Percentiles rank a stretch among this genome's conserved stretches.
These are phyloP conservation scores for Dendrolimus kikuchii DNA, from an alignment of 1,140 invertebrate genomes.

Conservation along the genomic window DNA sequence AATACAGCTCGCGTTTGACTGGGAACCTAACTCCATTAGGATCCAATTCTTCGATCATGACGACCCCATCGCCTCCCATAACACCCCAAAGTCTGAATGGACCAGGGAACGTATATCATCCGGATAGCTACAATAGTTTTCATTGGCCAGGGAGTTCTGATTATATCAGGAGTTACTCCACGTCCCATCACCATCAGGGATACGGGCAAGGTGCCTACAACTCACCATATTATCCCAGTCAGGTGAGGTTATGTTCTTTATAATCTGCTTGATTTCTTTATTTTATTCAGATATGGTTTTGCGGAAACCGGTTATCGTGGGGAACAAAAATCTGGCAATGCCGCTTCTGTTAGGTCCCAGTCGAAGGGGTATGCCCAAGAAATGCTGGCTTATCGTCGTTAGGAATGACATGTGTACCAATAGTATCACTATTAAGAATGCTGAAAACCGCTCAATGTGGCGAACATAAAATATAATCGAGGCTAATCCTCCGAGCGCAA, in stretches of 20 bases:
- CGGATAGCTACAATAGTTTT: slow-evolving; percentile 73
- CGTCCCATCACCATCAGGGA: slow-evolving; percentile 70
- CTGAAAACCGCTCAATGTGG: too few species aligned
- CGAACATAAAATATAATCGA: too few species aligned
- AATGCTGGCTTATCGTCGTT: too few species aligned
- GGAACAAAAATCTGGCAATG: too few species aligned
- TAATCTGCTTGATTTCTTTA: too few species aligned
- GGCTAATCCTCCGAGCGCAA: too few species aligned
- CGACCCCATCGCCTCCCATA: slow-evolving; percentile 77
- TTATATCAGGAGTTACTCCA: slow-evolving; percentile 64
- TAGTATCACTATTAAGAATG: too few species aligned
- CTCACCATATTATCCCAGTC: slow-evolving; percentile 69
- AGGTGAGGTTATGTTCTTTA: slow-evolving; percentile 35
- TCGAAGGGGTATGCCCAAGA: too few species aligned
- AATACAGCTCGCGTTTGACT: slow-evolving; percentile 58
- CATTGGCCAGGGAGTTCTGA: slow-evolving; percentile 71
- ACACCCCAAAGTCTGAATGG: slow-evolving; percentile 72
- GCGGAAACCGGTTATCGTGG: too few species aligned
- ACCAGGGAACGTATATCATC: slow-evolving; percentile 66
- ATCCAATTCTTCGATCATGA: slow-evolving; percentile 77
- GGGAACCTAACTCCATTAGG: slow-evolving; percentile 77
- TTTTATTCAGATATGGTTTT: too few species aligned
- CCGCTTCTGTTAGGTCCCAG: too few species aligned
- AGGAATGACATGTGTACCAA: too few species aligned
- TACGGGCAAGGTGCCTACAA: slow-evolving; percentile 76